phyloP scores from a whole-genome alignment of 1,140 invertebrate genomes.

The Orussus abietinus region DNA sequence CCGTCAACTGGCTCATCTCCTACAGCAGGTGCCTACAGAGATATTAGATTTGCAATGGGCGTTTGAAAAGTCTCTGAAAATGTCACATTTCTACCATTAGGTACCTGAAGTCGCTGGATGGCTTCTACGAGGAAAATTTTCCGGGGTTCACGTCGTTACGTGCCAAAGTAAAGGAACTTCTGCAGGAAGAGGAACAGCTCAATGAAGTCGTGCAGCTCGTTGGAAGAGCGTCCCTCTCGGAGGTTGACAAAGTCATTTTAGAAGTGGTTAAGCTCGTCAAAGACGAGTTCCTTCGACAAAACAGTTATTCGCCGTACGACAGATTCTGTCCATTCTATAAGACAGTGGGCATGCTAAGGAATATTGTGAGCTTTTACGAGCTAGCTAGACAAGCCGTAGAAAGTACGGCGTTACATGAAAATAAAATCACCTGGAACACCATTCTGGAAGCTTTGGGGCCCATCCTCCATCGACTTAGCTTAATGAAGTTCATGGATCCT shows the following conservation, averaged over 20 bases:
- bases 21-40: too few relatives aligned
- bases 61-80: too few relatives aligned
- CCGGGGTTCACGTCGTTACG: constrained; percentile 68
- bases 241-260: constrained; percentile 75
- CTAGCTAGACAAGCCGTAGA: constrained; percentile 69
- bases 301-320: constrained; percentile 73
- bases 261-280: constrained; percentile 75
- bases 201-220: constrained; percentile 87
- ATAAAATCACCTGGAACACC: constrained; percentile 73
- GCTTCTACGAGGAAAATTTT: constrained; percentile 75
- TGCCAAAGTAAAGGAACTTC: constrained; percentile 63
- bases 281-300: constrained; percentile 80
- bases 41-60: too few relatives aligned
- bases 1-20: constrained; percentile 72
- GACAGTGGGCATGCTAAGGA: constrained; percentile 74
- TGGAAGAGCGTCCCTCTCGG: constrained; percentile 76
- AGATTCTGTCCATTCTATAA: constrained; percentile 82
- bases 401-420: constrained; percentile 69
- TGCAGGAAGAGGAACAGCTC: constrained; percentile 84
- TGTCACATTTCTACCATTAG: too few relatives aligned
- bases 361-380: constrained; percentile 78
- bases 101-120: constrained; percentile 74
- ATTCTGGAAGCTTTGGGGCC: constrained; percentile 68
- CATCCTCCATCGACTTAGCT: constrained; percentile 69
- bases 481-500: constrained; percentile 83